Evolutionary conservation across 2,888 invertebrate genomes (phyloP).

Genomic region (Cataglyphis albicans): DNA sequence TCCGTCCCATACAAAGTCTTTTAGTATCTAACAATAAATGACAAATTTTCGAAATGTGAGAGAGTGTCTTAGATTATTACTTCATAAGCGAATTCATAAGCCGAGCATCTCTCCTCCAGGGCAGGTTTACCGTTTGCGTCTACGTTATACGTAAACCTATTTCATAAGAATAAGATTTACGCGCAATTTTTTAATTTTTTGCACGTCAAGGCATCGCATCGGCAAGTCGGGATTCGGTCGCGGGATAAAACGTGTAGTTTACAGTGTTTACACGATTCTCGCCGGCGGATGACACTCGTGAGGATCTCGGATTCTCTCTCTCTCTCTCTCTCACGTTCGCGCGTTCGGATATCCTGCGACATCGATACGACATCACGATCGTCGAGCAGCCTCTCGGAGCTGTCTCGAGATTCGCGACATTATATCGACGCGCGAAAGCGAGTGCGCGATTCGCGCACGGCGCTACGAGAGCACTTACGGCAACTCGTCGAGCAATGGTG

Average conservation of each 20-base stretch:
- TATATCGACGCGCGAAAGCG: constrained; percentile 28
- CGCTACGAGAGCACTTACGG: constrained; percentile 40
- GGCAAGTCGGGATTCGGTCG: not conserved
- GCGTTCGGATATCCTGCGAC: not conserved
- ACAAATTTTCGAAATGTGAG: not conserved
- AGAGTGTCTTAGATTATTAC: constrained; percentile 7
- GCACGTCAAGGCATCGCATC: not conserved
- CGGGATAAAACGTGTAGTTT: constrained; percentile 5
- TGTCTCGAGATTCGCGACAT: constrained; percentile 6
- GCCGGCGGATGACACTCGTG: not conserved
- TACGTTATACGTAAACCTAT: constrained; percentile 1
- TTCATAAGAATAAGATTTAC: constrained; percentile 35
- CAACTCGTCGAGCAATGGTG: constrained; percentile 61
- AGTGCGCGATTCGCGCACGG: constrained; percentile 14
- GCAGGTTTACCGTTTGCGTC: not conserved
- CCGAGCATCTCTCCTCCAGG: not conserved
- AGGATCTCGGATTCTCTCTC: constrained; percentile 9
- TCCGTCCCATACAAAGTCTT: not conserved
- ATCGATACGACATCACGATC: not conserved
- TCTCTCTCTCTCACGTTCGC: not conserved
- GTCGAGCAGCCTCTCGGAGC: not conserved
- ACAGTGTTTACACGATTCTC: not conserved
- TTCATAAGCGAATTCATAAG: not conserved
- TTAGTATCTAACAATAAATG: not conserved
- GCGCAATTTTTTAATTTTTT: constrained; percentile 30